Percentiles rank a stretch among this genome's conserved stretches.
These are phyloP conservation scores for Corella eumyota DNA, from an alignment of 23 tunicate species.

Conservation along the genomic window DNA sequence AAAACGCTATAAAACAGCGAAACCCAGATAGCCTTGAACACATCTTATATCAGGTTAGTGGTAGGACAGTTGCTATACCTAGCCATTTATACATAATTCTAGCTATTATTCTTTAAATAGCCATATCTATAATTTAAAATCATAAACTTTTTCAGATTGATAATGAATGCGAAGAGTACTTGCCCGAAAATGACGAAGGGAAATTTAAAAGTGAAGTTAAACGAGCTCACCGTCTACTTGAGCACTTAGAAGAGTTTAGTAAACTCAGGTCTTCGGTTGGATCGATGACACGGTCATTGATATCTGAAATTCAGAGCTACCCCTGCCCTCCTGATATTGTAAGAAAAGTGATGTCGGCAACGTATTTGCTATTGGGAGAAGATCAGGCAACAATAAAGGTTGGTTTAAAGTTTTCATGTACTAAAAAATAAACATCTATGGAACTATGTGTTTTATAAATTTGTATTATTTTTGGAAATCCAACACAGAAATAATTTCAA, in stretches of 20 bases:
- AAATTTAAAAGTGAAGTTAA: conserved; percentile 30
- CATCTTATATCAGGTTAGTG: conserved; percentile 38
- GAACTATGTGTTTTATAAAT: no score
- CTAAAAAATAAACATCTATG: no score
- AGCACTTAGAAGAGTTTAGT: conserved; percentile 29
- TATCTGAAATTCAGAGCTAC: conserved; percentile 75
- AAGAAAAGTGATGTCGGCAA: conserved; percentile 56
- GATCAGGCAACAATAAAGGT: conserved; percentile 54
- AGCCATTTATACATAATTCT: no score
- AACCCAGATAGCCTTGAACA: conserved; percentile 35
- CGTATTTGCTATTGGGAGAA: conserved; percentile 66
- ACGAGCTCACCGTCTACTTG: conserved; percentile 14
- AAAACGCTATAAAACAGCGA: conserved; percentile 41
- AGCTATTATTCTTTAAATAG: no score
- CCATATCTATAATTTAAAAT: no score
- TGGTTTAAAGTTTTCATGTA: neutral
- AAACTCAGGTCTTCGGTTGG: conserved; percentile 32
- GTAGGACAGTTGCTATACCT: no score
- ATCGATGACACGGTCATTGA: conserved; percentile 44
- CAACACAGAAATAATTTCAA: no score
- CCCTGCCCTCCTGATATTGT: conserved; percentile 62
- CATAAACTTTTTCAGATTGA: conserved; percentile 59
- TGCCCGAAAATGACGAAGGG: conserved; percentile 17
- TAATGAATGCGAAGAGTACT: conserved; percentile 23
- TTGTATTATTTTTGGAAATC: no score